Conservation (phyloP, 2,113 vertebrate genomes). For the Hippocampus guttulatus region DNA sequence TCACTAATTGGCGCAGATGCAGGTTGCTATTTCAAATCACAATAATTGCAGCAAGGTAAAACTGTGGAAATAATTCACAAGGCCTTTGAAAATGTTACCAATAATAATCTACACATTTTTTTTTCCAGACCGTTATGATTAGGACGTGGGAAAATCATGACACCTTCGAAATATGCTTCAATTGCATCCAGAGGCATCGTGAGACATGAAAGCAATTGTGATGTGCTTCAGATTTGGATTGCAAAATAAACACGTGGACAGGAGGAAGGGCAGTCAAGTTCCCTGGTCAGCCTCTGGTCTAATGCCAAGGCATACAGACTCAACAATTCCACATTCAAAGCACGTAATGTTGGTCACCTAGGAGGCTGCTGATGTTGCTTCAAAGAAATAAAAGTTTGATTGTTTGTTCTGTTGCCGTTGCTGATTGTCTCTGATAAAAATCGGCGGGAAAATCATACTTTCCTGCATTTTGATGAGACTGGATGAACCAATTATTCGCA, state of each 20-base stretch:
- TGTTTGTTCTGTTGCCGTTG: constrained; percentile 36
- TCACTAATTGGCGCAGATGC: constrained; percentile 14
- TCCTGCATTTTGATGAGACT: constrained; percentile 62
- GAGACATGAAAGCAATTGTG: not conserved
- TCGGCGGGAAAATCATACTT: constrained; percentile 53
- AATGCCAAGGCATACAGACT: constrained; percentile 5
- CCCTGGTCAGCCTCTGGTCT: not conserved
- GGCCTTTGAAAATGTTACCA: not conserved
- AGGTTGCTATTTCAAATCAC: not conserved
- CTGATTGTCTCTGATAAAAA: constrained; percentile 54
- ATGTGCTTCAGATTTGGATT: not conserved
- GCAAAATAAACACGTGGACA: not conserved
- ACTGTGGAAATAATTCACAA: constrained; percentile 5
- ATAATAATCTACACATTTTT: constrained; percentile 4
- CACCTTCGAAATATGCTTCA: not conserved
- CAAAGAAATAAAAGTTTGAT: not conserved
- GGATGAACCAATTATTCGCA: constrained; percentile 66
- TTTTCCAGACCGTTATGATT: not conserved
- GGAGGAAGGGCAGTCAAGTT: not conserved
- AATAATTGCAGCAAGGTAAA: constrained; percentile 19
- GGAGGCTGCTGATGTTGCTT: not conserved
- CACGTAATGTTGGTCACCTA: constrained; percentile 21
- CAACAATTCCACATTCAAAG: constrained; percentile 14
- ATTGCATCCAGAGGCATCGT: constrained; percentile 3
- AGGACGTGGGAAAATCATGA: constrained; percentile 2